A percentile compares a stretch with the other conserved stretches of the same genome.
phyloP scores from a whole-genome alignment of 2,888 invertebrate species.

The Nesidiocoris tenuis region DNA sequence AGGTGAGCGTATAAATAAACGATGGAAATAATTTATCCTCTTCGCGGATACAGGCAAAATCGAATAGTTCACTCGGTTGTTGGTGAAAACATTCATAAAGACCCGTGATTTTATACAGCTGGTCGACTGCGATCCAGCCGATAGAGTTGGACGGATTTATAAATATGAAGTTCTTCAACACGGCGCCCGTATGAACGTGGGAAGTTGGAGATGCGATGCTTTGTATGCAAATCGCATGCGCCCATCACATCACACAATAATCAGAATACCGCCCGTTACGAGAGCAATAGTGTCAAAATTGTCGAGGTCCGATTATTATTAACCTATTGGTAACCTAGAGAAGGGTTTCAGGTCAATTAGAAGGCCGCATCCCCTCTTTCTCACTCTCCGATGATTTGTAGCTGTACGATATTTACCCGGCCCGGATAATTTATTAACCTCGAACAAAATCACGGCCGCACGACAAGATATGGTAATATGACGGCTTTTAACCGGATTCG shows the following conservation, averaged over 20 bases:
- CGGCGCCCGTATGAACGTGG: too few relatives aligned
- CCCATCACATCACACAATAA: not conserved
- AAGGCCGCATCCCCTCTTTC: not conserved
- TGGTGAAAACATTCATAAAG: too few relatives aligned
- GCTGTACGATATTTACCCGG: too few relatives aligned
- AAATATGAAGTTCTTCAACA: too few relatives aligned
- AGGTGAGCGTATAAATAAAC: too few relatives aligned
- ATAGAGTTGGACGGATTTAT: too few relatives aligned
- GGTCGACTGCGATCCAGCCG: too few relatives aligned
- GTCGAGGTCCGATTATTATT: not conserved
- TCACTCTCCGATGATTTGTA: not conserved
- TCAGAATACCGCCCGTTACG: not conserved
- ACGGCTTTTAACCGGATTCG: not conserved
- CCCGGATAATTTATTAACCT: not conserved
- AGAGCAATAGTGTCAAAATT: not conserved
- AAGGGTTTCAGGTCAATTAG: not conserved
- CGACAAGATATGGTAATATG: not conserved
- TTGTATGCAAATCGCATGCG: not conserved
- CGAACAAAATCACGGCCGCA: not conserved
- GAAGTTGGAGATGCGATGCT: not conserved
- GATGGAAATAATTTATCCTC: too few relatives aligned
- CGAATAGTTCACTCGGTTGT: too few relatives aligned
- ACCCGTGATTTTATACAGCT: too few relatives aligned
- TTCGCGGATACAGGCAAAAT: too few relatives aligned
- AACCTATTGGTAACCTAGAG: not conserved